Percentiles rank a stretch among this genome's conserved stretches.
Evolutionary conservation across 2,113 vertebrate genomes (phyloP).

Genomic region (Ceuthmochares aereus): DNA sequence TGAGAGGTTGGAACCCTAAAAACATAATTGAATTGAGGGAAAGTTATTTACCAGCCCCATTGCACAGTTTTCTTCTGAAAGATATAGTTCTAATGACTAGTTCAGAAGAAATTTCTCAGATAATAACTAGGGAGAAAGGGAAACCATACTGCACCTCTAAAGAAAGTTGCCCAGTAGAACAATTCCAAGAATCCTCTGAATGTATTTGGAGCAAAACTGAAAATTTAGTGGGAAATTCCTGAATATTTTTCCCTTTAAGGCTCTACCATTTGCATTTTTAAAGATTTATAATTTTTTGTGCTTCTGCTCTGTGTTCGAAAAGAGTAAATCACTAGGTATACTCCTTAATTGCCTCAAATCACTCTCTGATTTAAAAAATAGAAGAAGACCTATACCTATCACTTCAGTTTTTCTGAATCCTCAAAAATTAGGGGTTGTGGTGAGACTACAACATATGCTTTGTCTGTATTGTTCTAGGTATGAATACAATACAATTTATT

Average conservation of each 20-base stretch:
- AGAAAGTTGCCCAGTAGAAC: neutral
- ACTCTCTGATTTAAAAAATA: neutral
- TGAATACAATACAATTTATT: neutral
- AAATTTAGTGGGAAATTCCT: neutral
- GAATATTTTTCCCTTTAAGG: neutral
- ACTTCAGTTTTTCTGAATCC: neutral
- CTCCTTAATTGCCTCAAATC: neutral
- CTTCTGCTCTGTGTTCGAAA: neutral
- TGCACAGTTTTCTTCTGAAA: neutral
- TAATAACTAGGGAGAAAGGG: neutral
- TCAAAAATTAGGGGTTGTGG: neutral
- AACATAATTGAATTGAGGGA: neutral
- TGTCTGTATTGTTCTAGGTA: neutral
- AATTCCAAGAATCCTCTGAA: neutral
- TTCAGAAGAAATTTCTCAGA: neutral
- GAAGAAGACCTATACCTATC: neutral
- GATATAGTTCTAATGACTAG: neutral
- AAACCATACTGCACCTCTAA: neutral
- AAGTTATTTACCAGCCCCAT: neutral
- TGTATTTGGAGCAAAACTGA: neutral
- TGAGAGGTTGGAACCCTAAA: neutral
- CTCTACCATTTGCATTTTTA: neutral
- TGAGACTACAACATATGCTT: neutral
- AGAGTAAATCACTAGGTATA: neutral
- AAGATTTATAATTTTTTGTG: neutral